phyloP scores from a whole-genome alignment of 2,888 invertebrate genomes.

The Tetranychus piercei region DNA sequence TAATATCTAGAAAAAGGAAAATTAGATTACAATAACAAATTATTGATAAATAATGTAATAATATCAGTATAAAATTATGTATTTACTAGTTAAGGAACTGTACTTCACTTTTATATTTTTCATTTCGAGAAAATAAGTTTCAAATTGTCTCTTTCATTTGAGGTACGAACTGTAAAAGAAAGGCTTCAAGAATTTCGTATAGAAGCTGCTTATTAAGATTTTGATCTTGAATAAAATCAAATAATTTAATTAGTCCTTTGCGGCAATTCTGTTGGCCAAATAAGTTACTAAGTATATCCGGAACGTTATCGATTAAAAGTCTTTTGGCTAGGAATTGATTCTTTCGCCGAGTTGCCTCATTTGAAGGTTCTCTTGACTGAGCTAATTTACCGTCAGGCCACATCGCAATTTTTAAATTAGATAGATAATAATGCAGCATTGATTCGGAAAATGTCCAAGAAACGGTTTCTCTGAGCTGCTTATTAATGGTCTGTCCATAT shows the following conservation, averaged over 20 bases:
- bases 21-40: no score
- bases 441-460: conserved; percentile 71
- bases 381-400: conserved; percentile 59
- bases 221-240: conserved; percentile 63
- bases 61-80: no score
- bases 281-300: conserved; percentile 57
- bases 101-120: no score
- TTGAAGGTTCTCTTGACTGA: conserved; percentile 38
- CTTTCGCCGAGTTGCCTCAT: conserved; percentile 43
- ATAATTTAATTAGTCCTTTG: conserved; percentile 63
- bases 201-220: conserved; percentile 72
- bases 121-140: no score
- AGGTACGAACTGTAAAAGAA: neutral
- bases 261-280: conserved; percentile 68
- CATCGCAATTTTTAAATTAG: conserved; percentile 61
- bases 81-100: no score
- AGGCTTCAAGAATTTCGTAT: conserved; percentile 44
- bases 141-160: neutral
- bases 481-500: conserved; percentile 73
- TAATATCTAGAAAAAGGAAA: no score
- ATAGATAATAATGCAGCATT: conserved; percentile 71
- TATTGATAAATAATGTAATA: no score
- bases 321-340: conserved; percentile 33
- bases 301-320: conserved; percentile 33
- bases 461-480: conserved; percentile 60